Evolutionary conservation across 2,113 vertebrate genomes (phyloP), one percentile per base, ranked within the genome.

Genomic region (Anoura caudifer): DNA sequence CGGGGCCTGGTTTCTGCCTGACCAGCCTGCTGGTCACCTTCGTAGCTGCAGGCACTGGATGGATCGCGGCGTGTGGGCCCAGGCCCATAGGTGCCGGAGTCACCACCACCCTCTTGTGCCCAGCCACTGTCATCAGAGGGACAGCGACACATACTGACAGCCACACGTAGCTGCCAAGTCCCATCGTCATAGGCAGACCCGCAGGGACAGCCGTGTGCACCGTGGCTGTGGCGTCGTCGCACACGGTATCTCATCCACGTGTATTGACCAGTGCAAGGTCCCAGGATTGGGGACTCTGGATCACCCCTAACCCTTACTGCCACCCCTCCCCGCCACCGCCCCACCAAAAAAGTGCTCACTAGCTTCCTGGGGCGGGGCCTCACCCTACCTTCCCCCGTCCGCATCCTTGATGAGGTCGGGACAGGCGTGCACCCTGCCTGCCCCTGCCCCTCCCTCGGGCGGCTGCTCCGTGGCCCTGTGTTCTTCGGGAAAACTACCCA

Each of bases 171-270:
- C 59, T 38, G 26, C 10, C 31, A 7, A 72, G n/a, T 52, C 36
- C 14, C 54, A 6, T 11, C 63, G 47, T 17, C 45, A 56, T 31
- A n/a, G 72, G 50, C 16, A 41, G 47, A 80, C 54, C 26, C n/a
- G 65, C 59, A 28, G 47, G 52, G 43, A 28, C 2, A 2, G 38
- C 67, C 22, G 8, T 17, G 28, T 7, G 14, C 6, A 3, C 63
- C 36, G 3, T 4, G n/a, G 59, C 1, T 13, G 41, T 83, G 67
- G 43, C 17, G 4, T 24, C 20, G 7, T 36, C 63, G 22, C 33
- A 28, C 0, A 17, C 0, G 7, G 73, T 22, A 20, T 76, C 31
- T 38, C 43, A 31, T 33, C 36, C n/a, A 7, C 0, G 0, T 22
- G 19, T 38, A 15, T 33, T 20, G 33, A 83, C 43, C 28, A 31